phyloP scores from a whole-genome alignment of 2,797 vertebrate genomes.

The Furcifer pardalis region DNA sequence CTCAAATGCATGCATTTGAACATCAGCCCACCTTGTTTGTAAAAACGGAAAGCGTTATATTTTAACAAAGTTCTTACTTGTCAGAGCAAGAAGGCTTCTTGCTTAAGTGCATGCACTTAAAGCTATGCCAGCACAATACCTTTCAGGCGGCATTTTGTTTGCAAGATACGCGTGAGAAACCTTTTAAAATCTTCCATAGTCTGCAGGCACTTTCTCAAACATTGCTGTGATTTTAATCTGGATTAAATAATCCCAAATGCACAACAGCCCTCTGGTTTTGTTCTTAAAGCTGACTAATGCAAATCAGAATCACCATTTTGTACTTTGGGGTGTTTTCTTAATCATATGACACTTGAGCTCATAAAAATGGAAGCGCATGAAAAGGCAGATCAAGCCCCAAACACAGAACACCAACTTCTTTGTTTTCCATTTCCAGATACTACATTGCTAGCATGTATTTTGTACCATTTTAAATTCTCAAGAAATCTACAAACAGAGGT shows the following conservation, averaged over 20 bases:
- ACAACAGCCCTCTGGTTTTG: background rate
- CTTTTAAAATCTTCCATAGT: background rate
- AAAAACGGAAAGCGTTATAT: background rate
- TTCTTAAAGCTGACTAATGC: background rate
- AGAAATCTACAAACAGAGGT: too few relatives aligned
- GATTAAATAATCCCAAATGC: conserved; percentile 6
- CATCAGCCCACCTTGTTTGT: background rate
- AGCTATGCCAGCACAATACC: background rate
- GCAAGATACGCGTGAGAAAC: background rate
- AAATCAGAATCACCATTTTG: background rate
- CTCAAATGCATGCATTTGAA: background rate
- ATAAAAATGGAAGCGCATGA: background rate
- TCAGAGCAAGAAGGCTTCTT: background rate
- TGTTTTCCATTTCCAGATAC: background rate
- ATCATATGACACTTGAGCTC: background rate
- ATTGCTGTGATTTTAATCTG: conserved; percentile 12
- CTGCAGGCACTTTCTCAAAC: background rate
- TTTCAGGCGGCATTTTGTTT: background rate
- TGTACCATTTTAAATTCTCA: too few relatives aligned
- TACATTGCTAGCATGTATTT: background rate
- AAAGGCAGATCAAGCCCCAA: background rate
- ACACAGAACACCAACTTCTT: background rate
- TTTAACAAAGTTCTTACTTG: background rate
- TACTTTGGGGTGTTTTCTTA: background rate
- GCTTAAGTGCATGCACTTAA: background rate